Evolutionary conservation across 1,140 invertebrate genomes (phyloP), one percentile per base, ranked within the genome.

Genomic region (Pseudachorutes palmiensis): DNA sequence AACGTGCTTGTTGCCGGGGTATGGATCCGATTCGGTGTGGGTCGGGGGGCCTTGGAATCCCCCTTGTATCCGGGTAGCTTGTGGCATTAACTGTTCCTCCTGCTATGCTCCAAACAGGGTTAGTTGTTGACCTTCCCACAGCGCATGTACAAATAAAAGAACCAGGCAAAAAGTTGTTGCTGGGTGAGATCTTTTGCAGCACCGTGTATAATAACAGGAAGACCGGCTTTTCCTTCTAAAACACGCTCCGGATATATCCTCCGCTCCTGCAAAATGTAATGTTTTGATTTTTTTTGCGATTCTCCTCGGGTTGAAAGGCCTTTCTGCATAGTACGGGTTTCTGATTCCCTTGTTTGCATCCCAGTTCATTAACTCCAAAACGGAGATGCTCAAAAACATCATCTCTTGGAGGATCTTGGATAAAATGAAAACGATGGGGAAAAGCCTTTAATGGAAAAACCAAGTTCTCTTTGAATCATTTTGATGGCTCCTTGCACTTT

Each of bases 81-180:
- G 36, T 45, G 36, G 36, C 36, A 19, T 45, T 45, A 45, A 9
- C n/a, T n/a, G n/a, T n/a, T n/a, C n/a, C n/a, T n/a, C n/a, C n/a
- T n/a, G n/a, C n/a, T n/a, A n/a, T n/a, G n/a, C n/a, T n/a, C n/a
- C n/a, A n/a, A n/a, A n/a, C n/a, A n/a, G n/a, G n/a, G n/a, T n/a
- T n/a, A n/a, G n/a, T n/a, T 45, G 16, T 62, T 24, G 57, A 30
- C 12, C 26, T 55, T 14, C 9, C 24, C n/a, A 69, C 14, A 16
- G 71, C 71, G 71, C 71, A 72, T 72, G 71, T 72, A 72, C 71
- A 72, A 72, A 72, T 70, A 70, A 72, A 72, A 49, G 30, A 61
- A 61, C 57, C 31, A 14, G 59, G 30, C 14, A 28, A 61, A 16
- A 30, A 14, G 29, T 14, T 14, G 28, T 14, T 22, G 59, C 59